Evolutionary conservation across 1,140 invertebrate species (phyloP), one percentile per base, ranked within the genome.

Genomic region (Pseudomyrmex flavicornis): DNA sequence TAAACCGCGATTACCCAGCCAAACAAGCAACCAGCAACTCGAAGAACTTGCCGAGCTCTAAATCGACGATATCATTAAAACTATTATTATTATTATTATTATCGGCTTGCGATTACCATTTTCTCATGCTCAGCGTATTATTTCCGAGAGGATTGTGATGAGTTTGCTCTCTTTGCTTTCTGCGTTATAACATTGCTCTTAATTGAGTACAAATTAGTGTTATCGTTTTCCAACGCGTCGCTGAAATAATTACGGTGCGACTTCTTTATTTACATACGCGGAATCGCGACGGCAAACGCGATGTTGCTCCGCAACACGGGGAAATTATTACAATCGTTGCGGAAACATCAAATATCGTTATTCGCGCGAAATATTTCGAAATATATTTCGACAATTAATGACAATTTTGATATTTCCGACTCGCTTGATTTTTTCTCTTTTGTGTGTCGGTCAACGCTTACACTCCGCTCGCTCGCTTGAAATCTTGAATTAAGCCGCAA

Each of bases 1-100:
- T 62, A 82, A 75, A 75, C 72, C 59, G 58, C 58, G 79, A 79
- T 79, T 75, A 82, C 56, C 35, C 15, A 7, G 12, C 76, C 65
- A 76, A 50, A 17, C 68, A 54, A 7, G n/a, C 35, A 44, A 72
- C n/a, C 15, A 15, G 66, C 65, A 70, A 69, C 68, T 80, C 76
- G 65, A 80, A 68, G 66, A 80, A 80, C 44, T 59, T 52, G 61
- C 48, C 48, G 66, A 72, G 54, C 15, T 13, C 22, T 59, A 50
- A 79, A 79, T 70, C 76, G n/a, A 59, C 54, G 20, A 4, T 26
- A 48, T 50, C 20, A 3, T 61, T 58, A 59, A 59, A 80, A 50
- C 22, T 66, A 9, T 20, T 59, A 10, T 59, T 59, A 58, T 17
- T 58, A 17, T n/a, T n/a, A 65, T 22, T 61, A 66, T 66, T 17